Conservation (phyloP, 2,113 vertebrate genomes). For the Barnardius zonarius region DNA sequence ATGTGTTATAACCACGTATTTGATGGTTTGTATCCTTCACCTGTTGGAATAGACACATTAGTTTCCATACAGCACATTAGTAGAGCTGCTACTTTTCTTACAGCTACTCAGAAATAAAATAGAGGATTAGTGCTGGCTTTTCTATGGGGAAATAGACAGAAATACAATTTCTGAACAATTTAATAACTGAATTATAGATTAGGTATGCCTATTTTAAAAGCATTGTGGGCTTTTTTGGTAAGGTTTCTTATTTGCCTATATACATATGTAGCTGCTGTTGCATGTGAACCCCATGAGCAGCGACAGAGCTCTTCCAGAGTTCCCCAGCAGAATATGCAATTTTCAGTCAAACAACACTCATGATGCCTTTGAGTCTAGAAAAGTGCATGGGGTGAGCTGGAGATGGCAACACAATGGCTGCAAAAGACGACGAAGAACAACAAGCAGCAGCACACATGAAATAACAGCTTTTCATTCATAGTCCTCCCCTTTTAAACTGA, state of each 20-base stretch:
- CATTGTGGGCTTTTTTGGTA: background rate
- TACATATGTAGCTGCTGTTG: background rate
- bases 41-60: background rate
- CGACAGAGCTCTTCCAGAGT: background rate
- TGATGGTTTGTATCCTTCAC: background rate
- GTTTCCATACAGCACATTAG: background rate
- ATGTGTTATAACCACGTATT: background rate
- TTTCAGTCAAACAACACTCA: background rate
- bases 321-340: background rate
- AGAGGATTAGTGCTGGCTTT: background rate
- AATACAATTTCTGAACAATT: background rate
- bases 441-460: background rate
- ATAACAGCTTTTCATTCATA: background rate
- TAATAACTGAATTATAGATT: background rate
- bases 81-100: background rate
- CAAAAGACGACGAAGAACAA: background rate
- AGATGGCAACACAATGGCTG: rapidly evolving
- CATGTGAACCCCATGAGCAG: background rate
- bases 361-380: background rate
- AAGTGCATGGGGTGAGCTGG: background rate
- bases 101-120: background rate
- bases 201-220: background rate
- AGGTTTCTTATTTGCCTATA: background rate
- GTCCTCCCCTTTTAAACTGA: background rate
- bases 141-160: background rate